Evolutionary conservation across 2,888 invertebrate species (phyloP).

Genomic region (Pedicia rivosa): DNA sequence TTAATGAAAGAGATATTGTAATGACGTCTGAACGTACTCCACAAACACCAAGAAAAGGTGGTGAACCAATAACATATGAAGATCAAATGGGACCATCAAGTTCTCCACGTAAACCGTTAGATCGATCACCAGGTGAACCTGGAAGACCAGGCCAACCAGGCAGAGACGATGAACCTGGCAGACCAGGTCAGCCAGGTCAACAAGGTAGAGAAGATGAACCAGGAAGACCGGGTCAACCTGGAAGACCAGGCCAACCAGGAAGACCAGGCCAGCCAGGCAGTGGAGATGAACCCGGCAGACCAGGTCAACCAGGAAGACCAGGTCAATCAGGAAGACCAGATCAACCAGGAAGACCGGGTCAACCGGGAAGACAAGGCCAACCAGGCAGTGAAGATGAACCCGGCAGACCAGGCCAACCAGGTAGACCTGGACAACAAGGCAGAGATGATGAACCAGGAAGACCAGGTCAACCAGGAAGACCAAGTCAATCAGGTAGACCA

Average conservation of each 20-base stretch:
- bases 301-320: too few species aligned
- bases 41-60: background rate
- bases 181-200: too few species aligned
- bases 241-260: background rate
- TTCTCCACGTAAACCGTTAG: background rate
- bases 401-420: too few species aligned
- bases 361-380: background rate
- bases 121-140: too few species aligned
- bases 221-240: background rate
- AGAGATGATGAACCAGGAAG: too few species aligned
- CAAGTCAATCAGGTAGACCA: too few species aligned
- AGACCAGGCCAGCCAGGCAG: slow-evolving; percentile 2
- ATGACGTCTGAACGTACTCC: slow-evolving; percentile 4
- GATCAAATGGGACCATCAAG: slow-evolving; percentile 1
- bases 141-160: too few species aligned
- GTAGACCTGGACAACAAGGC: too few species aligned
- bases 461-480: too few species aligned
- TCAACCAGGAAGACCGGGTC: background rate
- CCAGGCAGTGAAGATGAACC: background rate
- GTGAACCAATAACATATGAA: background rate
- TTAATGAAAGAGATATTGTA: slow-evolving; percentile 12
- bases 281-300: too few species aligned
- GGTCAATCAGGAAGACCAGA: background rate
- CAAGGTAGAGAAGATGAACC: background rate
- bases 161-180: too few species aligned